Base-by-base conservation (phyloP, 1,140 invertebrate genomes). In the Contarinia nasturtii region DNA sequence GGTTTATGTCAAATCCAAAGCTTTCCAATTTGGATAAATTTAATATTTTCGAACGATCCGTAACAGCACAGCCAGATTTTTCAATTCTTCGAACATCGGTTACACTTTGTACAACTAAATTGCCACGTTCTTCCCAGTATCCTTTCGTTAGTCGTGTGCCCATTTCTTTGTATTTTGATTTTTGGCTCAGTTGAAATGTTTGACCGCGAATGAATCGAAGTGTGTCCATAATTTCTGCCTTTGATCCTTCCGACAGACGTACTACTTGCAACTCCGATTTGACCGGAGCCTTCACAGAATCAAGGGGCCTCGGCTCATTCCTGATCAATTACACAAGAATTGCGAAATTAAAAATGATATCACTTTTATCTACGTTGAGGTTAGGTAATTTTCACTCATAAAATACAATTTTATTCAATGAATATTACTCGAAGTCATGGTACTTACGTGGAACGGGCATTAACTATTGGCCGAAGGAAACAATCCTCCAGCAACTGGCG, bases 241-340 rank as follows among this genome's bases (percentile, higher is more conserved):
- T 76, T 37, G 76, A 74, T 52, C 77, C 71, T 37, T 76, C 67
- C 33, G 65, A 72, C 2, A 85, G 59, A 18, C 70, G 65, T 38
- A 85, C 59, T 7, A 74, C 78, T 55, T 81, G 78, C 57, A 85
- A 65, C 61, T 82, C 79, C 48, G 80, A 76, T 57, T 80, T 82
- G 0, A 79, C 64, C 1, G 52, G 52, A 47, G 52, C 59, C 47
- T 63, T 64, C 21, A 27, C 10, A 3, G 27, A 10, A 5, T 27
- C 27, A 27, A 3, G 3, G 3, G 27, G 4, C 10, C 10, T 27
- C 10, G 27, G 27, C 27, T 27, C 27, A 27, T 27, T 27, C 27
- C 27, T 27, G 10, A 27, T 5, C 10, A n/a, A 27, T 27, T 5
- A 27, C 10, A 27, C 27, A 27, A 27, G 4, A n/a, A 21, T 37